These are phyloP conservation scores for Strix aluco DNA, from an alignment of 2,113 vertebrate genomes.

Conservation along the genomic window DNA sequence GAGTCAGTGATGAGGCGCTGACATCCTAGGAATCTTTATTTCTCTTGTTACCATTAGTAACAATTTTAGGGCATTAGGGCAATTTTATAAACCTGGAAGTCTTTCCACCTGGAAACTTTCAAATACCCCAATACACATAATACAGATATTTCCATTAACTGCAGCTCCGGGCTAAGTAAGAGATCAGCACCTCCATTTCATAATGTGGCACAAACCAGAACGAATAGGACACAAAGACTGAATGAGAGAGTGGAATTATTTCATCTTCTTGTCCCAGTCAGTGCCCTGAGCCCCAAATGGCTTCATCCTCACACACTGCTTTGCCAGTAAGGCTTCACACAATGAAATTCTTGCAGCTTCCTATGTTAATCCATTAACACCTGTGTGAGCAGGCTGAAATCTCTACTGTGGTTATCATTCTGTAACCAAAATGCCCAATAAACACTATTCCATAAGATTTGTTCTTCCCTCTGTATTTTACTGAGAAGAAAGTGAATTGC, in stretches of 20 bases:
- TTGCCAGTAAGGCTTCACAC: conserved; percentile 10
- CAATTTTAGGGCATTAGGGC: neutral
- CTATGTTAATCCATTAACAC: conserved; percentile 48
- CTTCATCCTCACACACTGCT: conserved; percentile 3
- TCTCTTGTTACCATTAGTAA: neutral
- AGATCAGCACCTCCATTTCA: conserved; percentile 27
- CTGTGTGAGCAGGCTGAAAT: conserved; percentile 2
- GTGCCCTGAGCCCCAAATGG: neutral
- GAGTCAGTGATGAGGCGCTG: neutral
- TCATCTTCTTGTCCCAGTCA: conserved; percentile 13
- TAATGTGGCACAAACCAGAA: conserved; percentile 6
- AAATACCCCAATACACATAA: neutral
- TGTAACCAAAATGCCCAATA: neutral
- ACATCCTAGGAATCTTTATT: neutral
- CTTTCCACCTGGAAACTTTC: neutral
- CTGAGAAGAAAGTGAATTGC: neutral
- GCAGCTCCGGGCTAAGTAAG: neutral
- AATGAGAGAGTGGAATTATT: neutral
- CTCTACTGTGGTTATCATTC: conserved; percentile 1
- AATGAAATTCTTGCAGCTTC: neutral
- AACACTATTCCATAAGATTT: neutral
- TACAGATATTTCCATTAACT: neutral
- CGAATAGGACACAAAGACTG: neutral
- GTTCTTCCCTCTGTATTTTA: neutral
- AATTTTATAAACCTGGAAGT: neutral